Percentiles rank a stretch among this genome's conserved stretches.
Conservation (phyloP, 37 sponge, comb jelly and placozoan genomes). For the Beroe forskalii region DNA sequence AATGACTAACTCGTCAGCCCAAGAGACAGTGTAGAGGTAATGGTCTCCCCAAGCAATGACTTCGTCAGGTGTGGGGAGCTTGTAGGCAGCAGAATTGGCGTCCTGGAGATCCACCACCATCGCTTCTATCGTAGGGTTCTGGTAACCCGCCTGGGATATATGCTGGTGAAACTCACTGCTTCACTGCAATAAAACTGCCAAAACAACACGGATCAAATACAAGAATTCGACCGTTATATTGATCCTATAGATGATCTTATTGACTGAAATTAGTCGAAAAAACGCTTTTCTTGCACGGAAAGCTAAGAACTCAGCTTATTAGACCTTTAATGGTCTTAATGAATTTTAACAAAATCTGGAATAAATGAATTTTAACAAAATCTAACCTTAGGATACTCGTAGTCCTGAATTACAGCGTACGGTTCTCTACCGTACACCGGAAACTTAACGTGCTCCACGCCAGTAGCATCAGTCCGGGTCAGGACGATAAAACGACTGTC, state of each 20-base stretch:
- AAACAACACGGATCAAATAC: too few species aligned
- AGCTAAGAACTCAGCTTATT: too few species aligned
- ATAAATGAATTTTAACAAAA: too few species aligned
- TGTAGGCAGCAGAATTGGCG: background rate
- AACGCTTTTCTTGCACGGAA: too few species aligned
- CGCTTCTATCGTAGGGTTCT: background rate
- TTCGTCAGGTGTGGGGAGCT: constrained; percentile 31
- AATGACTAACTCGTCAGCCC: constrained; percentile 58
- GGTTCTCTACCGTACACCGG: constrained; percentile 17
- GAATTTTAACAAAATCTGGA: too few species aligned
- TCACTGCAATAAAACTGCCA: too few species aligned
- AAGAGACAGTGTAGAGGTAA: constrained; percentile 51
- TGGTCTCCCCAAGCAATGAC: constrained; percentile 58
- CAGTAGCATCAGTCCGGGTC: constrained; percentile 21
- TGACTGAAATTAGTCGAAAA: too few species aligned
- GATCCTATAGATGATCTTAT: too few species aligned
- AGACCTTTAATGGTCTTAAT: too few species aligned
- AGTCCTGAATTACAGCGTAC: constrained; percentile 25
- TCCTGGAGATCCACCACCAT: constrained; percentile 12
- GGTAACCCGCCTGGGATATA: constrained; percentile 52
- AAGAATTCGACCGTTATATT: too few species aligned
- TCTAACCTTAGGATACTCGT: constrained; percentile 59
- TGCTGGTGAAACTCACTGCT: too few species aligned
- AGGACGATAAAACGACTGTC: constrained; percentile 14
- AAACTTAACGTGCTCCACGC: constrained; percentile 30